Evolutionary conservation across 2,888 invertebrate species (phyloP), one percentile per base, ranked within the genome.

Genomic region (Cataglyphis rosenhaueri): DNA sequence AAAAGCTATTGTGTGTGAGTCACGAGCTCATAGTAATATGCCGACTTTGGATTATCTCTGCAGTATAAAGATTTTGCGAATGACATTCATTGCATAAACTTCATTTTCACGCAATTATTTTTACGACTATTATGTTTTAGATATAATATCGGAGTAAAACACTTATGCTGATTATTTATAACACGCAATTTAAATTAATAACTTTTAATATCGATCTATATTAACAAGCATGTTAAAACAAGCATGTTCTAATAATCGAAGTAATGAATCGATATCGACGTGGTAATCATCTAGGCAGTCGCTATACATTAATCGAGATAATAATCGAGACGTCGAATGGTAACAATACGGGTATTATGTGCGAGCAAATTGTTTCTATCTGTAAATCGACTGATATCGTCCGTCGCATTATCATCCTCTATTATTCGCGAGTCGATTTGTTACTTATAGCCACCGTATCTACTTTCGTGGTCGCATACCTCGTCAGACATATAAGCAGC

Each of bases 381-480:
- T 81, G 61, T 29, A 79, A 48, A 62, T 68, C 74, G 35, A 71
- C 44, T 52, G 74, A 59, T 61, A 48, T 79, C 79, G 68, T 44
- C 81, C 10, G 38, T 74, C 76, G 55, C 70, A 57, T 41, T 52
- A 55, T 66, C 76, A 32, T 76, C 29, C 73, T 25, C 78, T 84
- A 82, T 84, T 83, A 66, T 70, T 83, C 75, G n/a, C 1, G 65
- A 71, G 83, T 81, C 74, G 76, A 82, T 88, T 88, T 83, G 82
- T 86, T 78, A 84, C 76, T 86, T 85, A 82, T 75, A 87, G 74
- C 55, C 66, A 44, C 1, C 59, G 68, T 73, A 74, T 84, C 73
- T 76, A 81, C 81, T 81, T 71, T 61, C 74, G 78, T 48, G 85
- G 64, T 76, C 75, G 65, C 74, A 81, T 71, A 62, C 61, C 68